Conservation (phyloP, 2,888 invertebrate species). For the Drosophila mulleri region DNA sequence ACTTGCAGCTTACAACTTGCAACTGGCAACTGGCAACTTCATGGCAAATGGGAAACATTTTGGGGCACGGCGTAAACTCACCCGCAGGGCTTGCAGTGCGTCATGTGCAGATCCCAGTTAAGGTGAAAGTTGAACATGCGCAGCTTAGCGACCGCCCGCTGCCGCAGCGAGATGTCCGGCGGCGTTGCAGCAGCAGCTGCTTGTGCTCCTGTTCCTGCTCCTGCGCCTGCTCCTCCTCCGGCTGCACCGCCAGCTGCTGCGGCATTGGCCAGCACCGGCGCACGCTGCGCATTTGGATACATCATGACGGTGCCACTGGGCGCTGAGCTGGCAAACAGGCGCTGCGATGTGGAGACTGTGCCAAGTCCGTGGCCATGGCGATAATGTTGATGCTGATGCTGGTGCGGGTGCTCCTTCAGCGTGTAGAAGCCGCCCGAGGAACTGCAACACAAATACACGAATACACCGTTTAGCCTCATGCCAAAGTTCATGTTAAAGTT, state of each 20-base stretch:
- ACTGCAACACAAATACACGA: conserved; percentile 42
- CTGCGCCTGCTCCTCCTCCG: not conserved
- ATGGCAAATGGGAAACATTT: conserved; percentile 3
- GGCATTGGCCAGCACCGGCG: conserved; percentile 8
- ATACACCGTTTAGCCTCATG: not conserved
- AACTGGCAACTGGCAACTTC: conserved; percentile 45
- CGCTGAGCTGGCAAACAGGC: conserved; percentile 80
- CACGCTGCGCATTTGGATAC: conserved; percentile 81
- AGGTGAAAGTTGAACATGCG: conserved; percentile 85
- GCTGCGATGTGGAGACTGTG: conserved; percentile 64
- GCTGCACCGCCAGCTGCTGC: not conserved
- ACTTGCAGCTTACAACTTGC: conserved; percentile 54
- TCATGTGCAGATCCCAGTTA: conserved; percentile 86
- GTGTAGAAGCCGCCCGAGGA: conserved; percentile 83
- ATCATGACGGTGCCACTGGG: conserved; percentile 84
- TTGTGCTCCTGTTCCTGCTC: conserved; percentile 2
- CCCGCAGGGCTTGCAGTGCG: conserved; percentile 85
- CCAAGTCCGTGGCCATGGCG: conserved; percentile 56
- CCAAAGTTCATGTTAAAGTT: not conserved
- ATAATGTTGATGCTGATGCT: conserved; percentile 70
- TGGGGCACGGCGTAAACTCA: conserved; percentile 71
- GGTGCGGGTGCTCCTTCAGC: conserved; percentile 77
- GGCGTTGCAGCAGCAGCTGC: conserved; percentile 55
- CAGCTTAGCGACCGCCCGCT: conserved; percentile 85
- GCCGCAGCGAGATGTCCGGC: conserved; percentile 84